Base-by-base conservation (phyloP, 2,888 invertebrate species). In the Cotesia congregata region DNA sequence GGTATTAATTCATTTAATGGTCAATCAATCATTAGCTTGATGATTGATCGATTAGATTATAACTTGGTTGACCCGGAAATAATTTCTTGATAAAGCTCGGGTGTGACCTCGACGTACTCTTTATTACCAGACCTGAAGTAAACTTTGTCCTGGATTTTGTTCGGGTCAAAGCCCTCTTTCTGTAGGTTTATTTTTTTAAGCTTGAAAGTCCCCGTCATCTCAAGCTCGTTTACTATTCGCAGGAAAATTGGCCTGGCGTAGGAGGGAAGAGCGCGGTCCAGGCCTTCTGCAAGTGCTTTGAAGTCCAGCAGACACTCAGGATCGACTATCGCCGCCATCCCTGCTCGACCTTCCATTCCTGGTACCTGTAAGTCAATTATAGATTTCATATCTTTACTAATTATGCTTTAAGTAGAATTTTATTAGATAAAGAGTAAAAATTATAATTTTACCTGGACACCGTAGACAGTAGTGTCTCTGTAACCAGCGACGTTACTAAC, bases 391-490 rank as follows among this genome's bases (percentile, higher is more conserved):
- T 50, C 4, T 12, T 50, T 50, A 7, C 2, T 50, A 3, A 67
- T 41, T 6, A 20, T 65, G 30, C n/a, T 50, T 50, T 50, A 12
- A 30, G 0, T 30, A 12, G 12, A 20, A n/a, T 69, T 9, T 30
- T 65, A 15, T 15, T 40, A 41, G 5, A 64, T 64, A 6, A 3
- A 64, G n/a, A 5, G 0, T 74, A 30, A 17, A 67, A 39, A 59
- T 68, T n/a, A 74, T 65, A 60, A 76, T 60, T 87, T 86, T 84
- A 97, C 94, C 91, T 96, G 94, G 3, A 99, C 98, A 7, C 99
- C 99, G 86, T 97, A 99, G 6, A 98, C 97, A 12, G 97, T 95
- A 41, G 95, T 96, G 89, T 98, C 98, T 85, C 94, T 93, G 85
- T 97, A 95, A 78, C 93, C 93, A 5, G 95, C 91, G 67, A 95